Percentiles rank a stretch among this genome's conserved stretches.
Evolutionary conservation across 2,113 vertebrate genomes (phyloP).

Genomic region (Ammodytes marinus): DNA sequence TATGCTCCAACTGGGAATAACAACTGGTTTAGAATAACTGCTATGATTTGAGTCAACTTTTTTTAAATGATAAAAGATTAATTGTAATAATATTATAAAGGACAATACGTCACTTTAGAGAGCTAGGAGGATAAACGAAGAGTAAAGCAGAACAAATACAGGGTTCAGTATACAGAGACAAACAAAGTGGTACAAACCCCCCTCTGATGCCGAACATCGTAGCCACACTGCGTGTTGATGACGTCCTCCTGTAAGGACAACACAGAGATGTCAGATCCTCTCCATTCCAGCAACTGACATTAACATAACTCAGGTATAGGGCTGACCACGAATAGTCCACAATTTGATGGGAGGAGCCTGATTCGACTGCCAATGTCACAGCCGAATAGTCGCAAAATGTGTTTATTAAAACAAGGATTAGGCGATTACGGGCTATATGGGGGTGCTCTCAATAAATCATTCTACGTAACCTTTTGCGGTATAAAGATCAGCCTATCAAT

Average conservation of each 20-base stretch:
- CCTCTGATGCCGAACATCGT: constrained; percentile 89
- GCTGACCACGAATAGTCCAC: too few relatives aligned
- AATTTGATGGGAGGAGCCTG: too few relatives aligned
- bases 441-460: too few relatives aligned
- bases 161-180: background rate
- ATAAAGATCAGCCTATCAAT: too few relatives aligned
- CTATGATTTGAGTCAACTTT: background rate
- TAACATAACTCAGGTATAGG: too few relatives aligned
- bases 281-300: background rate
- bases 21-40: background rate
- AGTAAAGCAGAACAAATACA: background rate
- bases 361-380: too few relatives aligned
- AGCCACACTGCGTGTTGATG: constrained; percentile 93
- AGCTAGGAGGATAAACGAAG: background rate
- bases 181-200: constrained; percentile 78
- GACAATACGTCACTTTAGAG: background rate
- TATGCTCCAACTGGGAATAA: background rate
- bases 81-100: background rate
- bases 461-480: too few relatives aligned
- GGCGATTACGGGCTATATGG: too few relatives aligned
- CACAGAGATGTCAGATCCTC: constrained; percentile 4
- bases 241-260: constrained; percentile 87
- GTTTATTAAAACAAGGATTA: too few relatives aligned
- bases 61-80: constrained; percentile 1
- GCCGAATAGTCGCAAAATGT: too few relatives aligned